These are phyloP conservation scores for Casuarius casuarius DNA, from an alignment of 2,113 vertebrate species.

Conservation along the genomic window DNA sequence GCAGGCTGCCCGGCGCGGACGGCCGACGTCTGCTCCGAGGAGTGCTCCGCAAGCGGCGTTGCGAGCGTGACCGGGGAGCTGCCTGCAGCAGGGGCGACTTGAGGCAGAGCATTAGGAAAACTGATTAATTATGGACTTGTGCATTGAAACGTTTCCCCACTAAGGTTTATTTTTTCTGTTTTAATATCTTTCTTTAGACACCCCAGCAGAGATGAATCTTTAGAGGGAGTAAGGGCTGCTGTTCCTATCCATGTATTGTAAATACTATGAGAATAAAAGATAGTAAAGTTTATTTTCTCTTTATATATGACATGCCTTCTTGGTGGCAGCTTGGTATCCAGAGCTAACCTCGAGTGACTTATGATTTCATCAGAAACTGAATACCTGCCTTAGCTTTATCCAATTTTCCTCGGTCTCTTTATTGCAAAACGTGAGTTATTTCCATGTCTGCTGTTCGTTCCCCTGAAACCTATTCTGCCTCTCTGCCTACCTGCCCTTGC, in stretches of 20 bases:
- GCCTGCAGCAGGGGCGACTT: accelerated
- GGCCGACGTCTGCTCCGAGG: too few relatives aligned
- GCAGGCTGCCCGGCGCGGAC: too few relatives aligned
- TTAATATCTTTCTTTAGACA: not conserved
- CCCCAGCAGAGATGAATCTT: not conserved
- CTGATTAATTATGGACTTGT: accelerated
- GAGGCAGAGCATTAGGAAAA: not conserved
- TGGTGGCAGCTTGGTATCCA: not conserved
- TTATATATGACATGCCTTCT: not conserved
- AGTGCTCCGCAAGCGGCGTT: accelerated
- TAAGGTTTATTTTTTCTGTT: not conserved
- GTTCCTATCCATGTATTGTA: not conserved
- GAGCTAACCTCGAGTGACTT: not conserved
- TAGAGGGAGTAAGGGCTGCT: not conserved
- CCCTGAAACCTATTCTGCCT: not conserved
- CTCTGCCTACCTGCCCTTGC: not conserved
- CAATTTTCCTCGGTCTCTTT: not conserved
- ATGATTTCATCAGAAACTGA: accelerated
- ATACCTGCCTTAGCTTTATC: not conserved
- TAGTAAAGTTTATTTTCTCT: accelerated
- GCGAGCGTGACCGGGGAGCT: not conserved
- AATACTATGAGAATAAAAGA: too few relatives aligned
- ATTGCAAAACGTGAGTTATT: not conserved
- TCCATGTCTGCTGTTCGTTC: not conserved
- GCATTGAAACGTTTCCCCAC: not conserved